Base-by-base conservation (phyloP, 2,113 vertebrate species). In the Etheostoma spectabile region DNA sequence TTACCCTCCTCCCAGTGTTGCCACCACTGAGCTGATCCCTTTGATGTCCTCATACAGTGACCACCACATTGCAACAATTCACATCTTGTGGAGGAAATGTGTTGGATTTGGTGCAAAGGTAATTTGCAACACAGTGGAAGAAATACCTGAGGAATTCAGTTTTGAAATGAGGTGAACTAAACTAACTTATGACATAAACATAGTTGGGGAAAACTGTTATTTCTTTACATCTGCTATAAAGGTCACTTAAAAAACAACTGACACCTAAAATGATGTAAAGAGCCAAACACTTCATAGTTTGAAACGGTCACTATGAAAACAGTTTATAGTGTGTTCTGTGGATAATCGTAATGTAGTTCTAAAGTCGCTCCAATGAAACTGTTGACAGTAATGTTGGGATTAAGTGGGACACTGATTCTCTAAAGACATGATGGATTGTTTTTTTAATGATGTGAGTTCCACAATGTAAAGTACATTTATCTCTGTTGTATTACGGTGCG, bases 1-100 rank as follows among this genome's bases (percentile, higher is more conserved):
- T 91, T 85, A 83, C 79, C 87, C 91, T 90, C 86, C 89, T 89
- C 78, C 83, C 84, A 62, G 84, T 90, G 86, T 83, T 82, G 82
- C 88, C 79, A 72, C 70, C 84, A 80, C 68, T 67, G 87, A 88
- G 74, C 69, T 73, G 68, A 81, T 81, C 67, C 49, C 88, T 93
- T 92, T 93, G 89, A 94, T 91, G 91, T 93, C 85, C 90, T 88
- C 86, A 90, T 85, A 83, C 75, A 69, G 79, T 80, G 91, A 92
- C 90, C 86, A 91, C 75, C 87, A 76, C 60, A 76, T 80, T 24
- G 77, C 53, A 86, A 88, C 80, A 81, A 83, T 77, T 65, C 67
- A 77, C 77, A 86, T 72, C 86, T 63, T 79, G 61, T 8, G 35
- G 8, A 48, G 0, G 42, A 13, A 56, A 27, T 72, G 55, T 68